These are phyloP conservation scores for Itoplectis maculator DNA, from an alignment of 2,888 invertebrate genomes.

Conservation along the genomic window DNA sequence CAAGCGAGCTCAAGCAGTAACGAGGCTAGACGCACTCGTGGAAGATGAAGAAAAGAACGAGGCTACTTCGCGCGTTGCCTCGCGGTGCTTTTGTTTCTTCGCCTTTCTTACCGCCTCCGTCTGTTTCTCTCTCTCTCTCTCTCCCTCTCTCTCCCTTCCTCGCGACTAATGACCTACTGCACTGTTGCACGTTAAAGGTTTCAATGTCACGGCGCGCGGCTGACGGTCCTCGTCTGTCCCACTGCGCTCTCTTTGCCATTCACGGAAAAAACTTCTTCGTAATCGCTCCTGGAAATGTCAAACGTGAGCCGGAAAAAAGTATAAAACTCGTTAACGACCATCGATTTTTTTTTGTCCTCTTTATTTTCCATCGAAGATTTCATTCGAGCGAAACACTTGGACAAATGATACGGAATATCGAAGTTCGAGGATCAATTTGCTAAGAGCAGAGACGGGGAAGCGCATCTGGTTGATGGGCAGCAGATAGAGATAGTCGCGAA, in stretches of 20 bases:
- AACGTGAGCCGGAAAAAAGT: background rate
- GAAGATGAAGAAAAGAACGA: constrained; percentile 29
- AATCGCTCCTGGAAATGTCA: constrained; percentile 9
- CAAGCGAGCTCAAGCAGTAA: constrained; percentile 51
- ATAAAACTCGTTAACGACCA: background rate
- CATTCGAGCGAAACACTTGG: too few relatives aligned
- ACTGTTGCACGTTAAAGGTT: constrained; percentile 48
- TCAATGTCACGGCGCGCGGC: constrained; percentile 51
- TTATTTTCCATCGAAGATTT: too few relatives aligned
- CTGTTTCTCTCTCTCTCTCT: constrained; percentile 2
- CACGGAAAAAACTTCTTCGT: background rate
- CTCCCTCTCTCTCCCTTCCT: constrained; percentile 3
- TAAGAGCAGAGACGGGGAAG: background rate
- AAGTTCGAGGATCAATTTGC: constrained; percentile 25
- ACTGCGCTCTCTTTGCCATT: constrained; percentile 2
- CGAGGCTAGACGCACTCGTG: constrained; percentile 57
- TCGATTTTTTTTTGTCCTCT: too few relatives aligned
- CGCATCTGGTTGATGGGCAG: constrained; percentile 38
- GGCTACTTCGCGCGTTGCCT: constrained; percentile 51
- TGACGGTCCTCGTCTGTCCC: background rate
- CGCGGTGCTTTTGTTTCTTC: constrained; percentile 25
- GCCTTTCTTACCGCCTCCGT: constrained; percentile 4
- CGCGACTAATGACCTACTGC: constrained; percentile 61
- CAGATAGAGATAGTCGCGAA: constrained; percentile 24
- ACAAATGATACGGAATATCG: background rate